Evolutionary conservation across 1,140 invertebrate genomes (phyloP).

Genomic region (Hydropsyche tenuis): DNA sequence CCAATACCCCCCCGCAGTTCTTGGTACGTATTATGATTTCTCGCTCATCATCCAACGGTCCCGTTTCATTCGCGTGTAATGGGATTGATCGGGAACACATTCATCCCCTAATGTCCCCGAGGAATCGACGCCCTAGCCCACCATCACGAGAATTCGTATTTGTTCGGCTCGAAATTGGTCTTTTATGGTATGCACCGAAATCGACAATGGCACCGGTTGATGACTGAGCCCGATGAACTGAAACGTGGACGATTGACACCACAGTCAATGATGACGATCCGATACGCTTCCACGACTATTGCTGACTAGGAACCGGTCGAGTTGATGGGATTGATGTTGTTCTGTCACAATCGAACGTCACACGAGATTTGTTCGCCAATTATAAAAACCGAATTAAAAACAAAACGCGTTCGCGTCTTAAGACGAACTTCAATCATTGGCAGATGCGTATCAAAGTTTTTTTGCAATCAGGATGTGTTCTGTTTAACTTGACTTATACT

Average conservation of each 20-base stretch:
- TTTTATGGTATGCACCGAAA: constrained; percentile 2
- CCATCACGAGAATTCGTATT: neutral
- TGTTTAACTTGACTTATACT: too few relatives aligned
- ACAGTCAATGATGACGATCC: constrained; percentile 42
- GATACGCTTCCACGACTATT: constrained; percentile 44
- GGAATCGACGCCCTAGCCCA: too few relatives aligned
- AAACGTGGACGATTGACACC: constrained; percentile 29
- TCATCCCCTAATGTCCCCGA: constrained; percentile 20
- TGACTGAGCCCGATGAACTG: neutral
- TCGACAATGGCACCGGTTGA: neutral
- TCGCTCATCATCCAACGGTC: constrained; percentile 44
- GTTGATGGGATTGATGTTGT: neutral
- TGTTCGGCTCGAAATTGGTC: neutral
- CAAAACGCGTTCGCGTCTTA: neutral
- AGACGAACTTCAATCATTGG: neutral
- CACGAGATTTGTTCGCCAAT: neutral
- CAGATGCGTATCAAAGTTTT: too few relatives aligned
- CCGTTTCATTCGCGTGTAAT: constrained; percentile 32
- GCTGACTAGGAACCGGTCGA: constrained; percentile 26
- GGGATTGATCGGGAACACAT: constrained; percentile 32
- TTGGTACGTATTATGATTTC: constrained; percentile 44
- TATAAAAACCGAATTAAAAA: neutral
- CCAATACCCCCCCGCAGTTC: constrained; percentile 47
- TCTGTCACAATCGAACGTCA: neutral
- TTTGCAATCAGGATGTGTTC: too few relatives aligned